Percentiles rank a stretch among this genome's conserved stretches.
Conservation (phyloP, 2,113 vertebrate species). For the Vanacampus margaritifer region DNA sequence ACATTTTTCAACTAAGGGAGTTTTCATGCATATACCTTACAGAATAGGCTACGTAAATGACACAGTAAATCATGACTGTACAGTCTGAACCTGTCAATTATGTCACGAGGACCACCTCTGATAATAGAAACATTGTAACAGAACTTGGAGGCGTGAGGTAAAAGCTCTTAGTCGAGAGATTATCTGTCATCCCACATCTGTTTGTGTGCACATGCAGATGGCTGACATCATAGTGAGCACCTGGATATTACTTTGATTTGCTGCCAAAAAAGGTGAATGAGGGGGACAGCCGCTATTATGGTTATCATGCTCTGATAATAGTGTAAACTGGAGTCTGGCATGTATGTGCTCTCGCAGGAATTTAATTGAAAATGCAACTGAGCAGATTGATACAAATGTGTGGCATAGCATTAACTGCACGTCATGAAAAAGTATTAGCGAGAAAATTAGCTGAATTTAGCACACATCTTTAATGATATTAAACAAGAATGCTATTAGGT, state of each 20-base stretch:
- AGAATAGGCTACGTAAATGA: not conserved
- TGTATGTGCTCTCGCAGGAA: slow-evolving; percentile 23
- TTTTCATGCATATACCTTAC: not conserved
- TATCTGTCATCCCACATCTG: slow-evolving; percentile 68
- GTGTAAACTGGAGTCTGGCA: slow-evolving; percentile 40
- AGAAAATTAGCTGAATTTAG: not conserved
- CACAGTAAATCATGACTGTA: slow-evolving; percentile 22
- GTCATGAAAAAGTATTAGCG: not conserved
- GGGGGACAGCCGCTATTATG: slow-evolving; percentile 54
- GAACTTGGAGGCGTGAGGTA: slow-evolving; percentile 35
- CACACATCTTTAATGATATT: not conserved
- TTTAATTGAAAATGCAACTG: slow-evolving; percentile 26
- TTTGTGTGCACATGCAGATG: slow-evolving; percentile 62
- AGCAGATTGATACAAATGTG: slow-evolving; percentile 13
- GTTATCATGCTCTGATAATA: slow-evolving; percentile 58
- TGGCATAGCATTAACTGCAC: not conserved
- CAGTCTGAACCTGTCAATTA: slow-evolving; percentile 32
- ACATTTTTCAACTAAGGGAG: not conserved
- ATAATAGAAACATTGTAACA: slow-evolving; percentile 38
- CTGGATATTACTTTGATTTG: slow-evolving; percentile 67
- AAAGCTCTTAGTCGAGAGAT: slow-evolving; percentile 54
- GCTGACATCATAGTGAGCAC: slow-evolving; percentile 63
- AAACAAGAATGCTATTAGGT: not conserved
- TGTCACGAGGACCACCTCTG: slow-evolving; percentile 29
- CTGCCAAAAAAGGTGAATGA: slow-evolving; percentile 64